Base-by-base conservation (phyloP, 2,888 invertebrate genomes). In the Drosophila setosimentum region DNA sequence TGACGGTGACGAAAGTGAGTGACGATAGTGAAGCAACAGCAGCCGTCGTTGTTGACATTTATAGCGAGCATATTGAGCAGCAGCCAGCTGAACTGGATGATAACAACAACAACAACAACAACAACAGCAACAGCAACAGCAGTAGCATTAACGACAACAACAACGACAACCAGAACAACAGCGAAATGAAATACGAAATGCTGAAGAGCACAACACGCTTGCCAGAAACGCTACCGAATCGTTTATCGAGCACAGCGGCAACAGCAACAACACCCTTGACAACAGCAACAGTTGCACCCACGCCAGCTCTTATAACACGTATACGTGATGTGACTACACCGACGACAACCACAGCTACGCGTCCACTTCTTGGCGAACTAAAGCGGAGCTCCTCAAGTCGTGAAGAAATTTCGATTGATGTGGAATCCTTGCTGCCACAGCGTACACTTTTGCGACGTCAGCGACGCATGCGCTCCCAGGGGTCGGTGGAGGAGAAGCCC, bases 391-490 rank as follows among this genome's bases (percentile, higher is more conserved):
- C 89, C 3, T 30, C 73, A 11, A 83, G 86, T 16, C 74, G 76
- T 7, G 88, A 87, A 4, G 73, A 72, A 10, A 33, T 78, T 21
- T 69, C 84, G 7, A 62, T 86, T 13, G 89, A 84, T 53, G 48
- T 71, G 2, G 90, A 88, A 0, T 79, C 83, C 0, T 57, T 89
- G 49, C 57, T 91, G 66, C 92, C 91, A 0, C 84, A 86, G 32
- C 83, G 91, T 6, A 91, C 91, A 24, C 88, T 87, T 2, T 57
- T 92, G 29, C 83, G 92, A 1, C 82, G 92, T 0, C 92, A 92
- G 45, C 76, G 91, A 21, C 91, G 92, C n/a, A 78, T 92, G 78
- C 80, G 82, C 0, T 78, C 83, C 6, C 88, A 91, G 66, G 83
- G 86, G 0, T 85, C 91, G 2, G 75, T 60, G 5, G 84, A 87